Conservation (phyloP, 2,797 vertebrate species). For the Anabacerthia variegaticeps region DNA sequence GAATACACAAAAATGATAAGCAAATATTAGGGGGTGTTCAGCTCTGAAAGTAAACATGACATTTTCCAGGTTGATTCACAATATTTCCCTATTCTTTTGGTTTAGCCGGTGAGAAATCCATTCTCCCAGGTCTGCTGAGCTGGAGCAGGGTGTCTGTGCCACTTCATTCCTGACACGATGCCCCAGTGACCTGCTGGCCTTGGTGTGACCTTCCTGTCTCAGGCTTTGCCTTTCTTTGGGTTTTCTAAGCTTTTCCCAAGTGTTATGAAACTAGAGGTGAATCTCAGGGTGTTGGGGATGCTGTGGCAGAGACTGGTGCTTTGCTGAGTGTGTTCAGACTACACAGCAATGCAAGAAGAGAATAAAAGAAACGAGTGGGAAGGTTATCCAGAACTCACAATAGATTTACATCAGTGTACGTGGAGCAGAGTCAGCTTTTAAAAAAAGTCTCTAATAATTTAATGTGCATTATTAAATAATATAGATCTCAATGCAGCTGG, state of each 20-base stretch:
- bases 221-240: fast-evolving
- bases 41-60: background rate
- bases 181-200: background rate
- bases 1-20: background rate
- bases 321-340: fast-evolving
- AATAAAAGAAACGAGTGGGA: fast-evolving
- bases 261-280: fast-evolving
- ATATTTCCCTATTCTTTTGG: fast-evolving
- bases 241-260: background rate
- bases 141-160: fast-evolving
- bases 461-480: background rate
- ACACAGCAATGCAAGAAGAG: fast-evolving
- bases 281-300: fast-evolving
- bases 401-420: fast-evolving
- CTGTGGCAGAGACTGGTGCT: background rate
- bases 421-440: background rate
- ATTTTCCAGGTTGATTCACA: background rate
- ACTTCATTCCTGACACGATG: fast-evolving
- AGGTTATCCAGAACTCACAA: fast-evolving
- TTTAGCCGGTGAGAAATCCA: background rate
- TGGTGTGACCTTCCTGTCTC: fast-evolving
- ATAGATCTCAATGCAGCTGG: background rate
- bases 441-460: background rate
- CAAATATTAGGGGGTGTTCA: background rate
- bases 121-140: fast-evolving